phyloP scores from a whole-genome alignment of 2,113 vertebrate genomes.

The Cavia aperea region DNA sequence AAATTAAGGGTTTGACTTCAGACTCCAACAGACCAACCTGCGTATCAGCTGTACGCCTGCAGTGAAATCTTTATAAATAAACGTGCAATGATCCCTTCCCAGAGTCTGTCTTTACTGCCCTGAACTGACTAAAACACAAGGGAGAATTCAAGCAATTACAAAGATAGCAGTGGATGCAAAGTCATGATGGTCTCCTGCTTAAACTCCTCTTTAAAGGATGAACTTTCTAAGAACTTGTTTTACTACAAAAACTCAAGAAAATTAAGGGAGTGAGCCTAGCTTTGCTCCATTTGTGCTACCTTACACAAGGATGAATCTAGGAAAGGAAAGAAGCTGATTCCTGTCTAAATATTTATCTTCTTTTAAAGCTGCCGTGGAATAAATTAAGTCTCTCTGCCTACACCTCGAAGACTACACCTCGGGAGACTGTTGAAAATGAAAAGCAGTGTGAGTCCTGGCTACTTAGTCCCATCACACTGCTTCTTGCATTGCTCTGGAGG shows the following conservation, averaged over 20 bases:
- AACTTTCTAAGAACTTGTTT: slow-evolving; percentile 51
- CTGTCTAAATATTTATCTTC: slow-evolving; percentile 67
- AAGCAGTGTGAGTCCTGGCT: background rate
- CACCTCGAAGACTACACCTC: slow-evolving; percentile 31
- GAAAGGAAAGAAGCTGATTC: slow-evolving; percentile 43
- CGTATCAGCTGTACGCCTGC: background rate
- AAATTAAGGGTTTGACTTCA: slow-evolving; percentile 53
- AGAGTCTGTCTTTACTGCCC: slow-evolving; percentile 26
- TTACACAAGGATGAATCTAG: slow-evolving; percentile 41
- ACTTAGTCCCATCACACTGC: background rate
- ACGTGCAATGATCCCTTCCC: slow-evolving; percentile 44
- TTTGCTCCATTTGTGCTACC: background rate
- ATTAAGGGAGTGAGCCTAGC: slow-evolving; percentile 25
- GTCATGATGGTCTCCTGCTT: background rate
- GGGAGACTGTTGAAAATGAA: slow-evolving; percentile 5
- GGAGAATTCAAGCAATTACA: slow-evolving; percentile 30
- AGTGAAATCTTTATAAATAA: slow-evolving; percentile 38
- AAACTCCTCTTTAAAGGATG: slow-evolving; percentile 44
- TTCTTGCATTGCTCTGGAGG: background rate
- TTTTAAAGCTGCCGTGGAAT: slow-evolving; percentile 55
- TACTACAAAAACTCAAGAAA: slow-evolving; percentile 42
- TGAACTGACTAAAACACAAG: slow-evolving; percentile 11
- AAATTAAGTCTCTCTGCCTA: slow-evolving; percentile 54
- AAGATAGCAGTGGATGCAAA: slow-evolving; percentile 28
- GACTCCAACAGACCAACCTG: background rate